Conservation (phyloP, 2,113 vertebrate genomes). For the Hucho hucho region DNA sequence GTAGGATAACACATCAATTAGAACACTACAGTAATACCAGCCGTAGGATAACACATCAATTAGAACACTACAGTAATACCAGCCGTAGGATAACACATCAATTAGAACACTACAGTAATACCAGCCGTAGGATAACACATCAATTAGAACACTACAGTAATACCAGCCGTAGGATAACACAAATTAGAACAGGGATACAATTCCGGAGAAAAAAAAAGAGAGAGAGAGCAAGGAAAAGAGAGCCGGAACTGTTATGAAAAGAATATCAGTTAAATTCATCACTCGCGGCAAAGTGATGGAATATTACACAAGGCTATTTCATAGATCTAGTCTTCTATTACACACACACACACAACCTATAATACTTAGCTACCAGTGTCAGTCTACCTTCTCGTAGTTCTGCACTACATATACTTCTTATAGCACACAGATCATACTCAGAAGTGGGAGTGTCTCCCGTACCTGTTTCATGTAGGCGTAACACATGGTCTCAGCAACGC, state of each 20-base stretch:
- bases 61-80: not conserved
- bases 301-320: not conserved
- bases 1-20: no score
- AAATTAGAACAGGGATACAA: not conserved
- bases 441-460: slow-evolving; percentile 13
- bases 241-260: not conserved
- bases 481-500: slow-evolving; percentile 98
- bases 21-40: no score
- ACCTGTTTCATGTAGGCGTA: slow-evolving; percentile 99
- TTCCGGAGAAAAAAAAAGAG: not conserved
- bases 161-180: no score
- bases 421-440: no score
- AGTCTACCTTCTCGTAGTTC: not conserved
- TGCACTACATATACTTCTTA: not conserved
- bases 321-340: no score
- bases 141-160: not conserved
- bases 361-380: no score
- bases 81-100: no score
- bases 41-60: no score
- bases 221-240: not conserved
- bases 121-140: no score
- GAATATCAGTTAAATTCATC: not conserved
- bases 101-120: not conserved
- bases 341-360: not conserved
- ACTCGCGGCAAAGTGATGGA: not conserved